Evolutionary conservation across 2,797 vertebrate genomes (phyloP), one percentile per base, ranked within the genome.

Genomic region (Darevskia nairensis): DNA sequence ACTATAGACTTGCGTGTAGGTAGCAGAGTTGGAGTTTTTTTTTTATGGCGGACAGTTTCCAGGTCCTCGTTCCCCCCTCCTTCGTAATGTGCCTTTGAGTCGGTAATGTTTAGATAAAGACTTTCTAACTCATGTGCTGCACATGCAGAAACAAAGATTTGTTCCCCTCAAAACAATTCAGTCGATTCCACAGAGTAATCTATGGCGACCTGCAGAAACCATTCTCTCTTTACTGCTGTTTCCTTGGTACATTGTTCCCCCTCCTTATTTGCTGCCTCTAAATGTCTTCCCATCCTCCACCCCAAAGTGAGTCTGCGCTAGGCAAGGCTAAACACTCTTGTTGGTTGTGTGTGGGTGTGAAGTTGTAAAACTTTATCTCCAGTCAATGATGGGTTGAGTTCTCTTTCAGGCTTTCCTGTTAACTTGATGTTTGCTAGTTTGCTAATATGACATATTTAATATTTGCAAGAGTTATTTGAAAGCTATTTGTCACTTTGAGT

Each of bases 91-190:
- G 11, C 21, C 59, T 19, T 61, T 61, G 90, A 83, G 91, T 81
- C 91, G 88, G 61, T 92, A 91, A 94, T 94, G 94, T 95, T 94
- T 81, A 89, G 89, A 68, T 93, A 93, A 94, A 92, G 83, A 86
- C 81, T 93, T 93, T 90, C 82, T 94, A 94, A 93, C 90, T 91
- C 87, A 91, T 92, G 92, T 95, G 85, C 75, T 82, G 85, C 85
- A 90, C 89, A 90, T 90, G 87, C 91, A 92, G 79, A 86, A 66
- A 87, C 71, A 92, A 89, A 94, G 92, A 95, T 93, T 95, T 80
- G 50, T 68, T 91, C 64, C 46, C 39, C 92, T 90, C 91, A 91
- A 15, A 89, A 88, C 91, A 92, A 92, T 85, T 87, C 87, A 39
- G 39, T 83, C 83, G 80, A 1, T 19, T 91, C 91, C 68, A 84